phyloP scores from a whole-genome alignment of 1,140 invertebrate species.

The Drosophila seguyi region DNA sequence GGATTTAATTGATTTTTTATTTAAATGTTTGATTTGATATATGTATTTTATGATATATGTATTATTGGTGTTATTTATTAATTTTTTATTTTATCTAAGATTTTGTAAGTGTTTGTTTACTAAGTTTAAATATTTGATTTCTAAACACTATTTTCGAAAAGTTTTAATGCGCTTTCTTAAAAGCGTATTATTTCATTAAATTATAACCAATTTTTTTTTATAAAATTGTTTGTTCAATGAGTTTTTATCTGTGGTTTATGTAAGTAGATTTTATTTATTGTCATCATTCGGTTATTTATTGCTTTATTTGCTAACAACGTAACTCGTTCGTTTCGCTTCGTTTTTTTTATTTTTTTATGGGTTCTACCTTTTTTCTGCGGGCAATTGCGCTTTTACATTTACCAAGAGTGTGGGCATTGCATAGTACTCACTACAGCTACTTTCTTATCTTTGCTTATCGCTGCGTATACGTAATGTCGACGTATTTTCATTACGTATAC shows the following conservation, averaged over 20 bases:
- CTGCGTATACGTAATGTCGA: constrained; percentile 69
- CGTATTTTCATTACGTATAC: constrained; percentile 54
- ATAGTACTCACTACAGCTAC: constrained; percentile 26
- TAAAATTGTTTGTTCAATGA: neutral
- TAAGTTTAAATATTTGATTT: neutral
- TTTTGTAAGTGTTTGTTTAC: too few relatives aligned
- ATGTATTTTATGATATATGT: too few relatives aligned
- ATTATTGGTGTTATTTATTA: neutral
- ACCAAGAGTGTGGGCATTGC: constrained; percentile 26
- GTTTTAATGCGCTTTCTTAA: neutral
- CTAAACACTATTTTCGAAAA: neutral
- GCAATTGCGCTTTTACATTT: constrained; percentile 47
- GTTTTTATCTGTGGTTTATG: neutral
- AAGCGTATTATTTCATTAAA: too few relatives aligned
- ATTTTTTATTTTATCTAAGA: too few relatives aligned
- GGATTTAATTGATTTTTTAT: constrained; percentile 15
- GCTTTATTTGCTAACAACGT: constrained; percentile 16
- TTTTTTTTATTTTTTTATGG: neutral
- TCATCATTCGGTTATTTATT: constrained; percentile 29
- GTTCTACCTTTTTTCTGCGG: constrained; percentile 10
- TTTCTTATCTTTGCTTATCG: constrained; percentile 51
- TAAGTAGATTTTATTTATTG: constrained; percentile 15
- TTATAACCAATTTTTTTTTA: neutral
- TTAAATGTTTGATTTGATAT: constrained; percentile 2
- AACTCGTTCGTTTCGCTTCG: constrained; percentile 24